Evolutionary conservation across 2,113 vertebrate genomes (phyloP).

Genomic region (Oxyura jamaicensis): DNA sequence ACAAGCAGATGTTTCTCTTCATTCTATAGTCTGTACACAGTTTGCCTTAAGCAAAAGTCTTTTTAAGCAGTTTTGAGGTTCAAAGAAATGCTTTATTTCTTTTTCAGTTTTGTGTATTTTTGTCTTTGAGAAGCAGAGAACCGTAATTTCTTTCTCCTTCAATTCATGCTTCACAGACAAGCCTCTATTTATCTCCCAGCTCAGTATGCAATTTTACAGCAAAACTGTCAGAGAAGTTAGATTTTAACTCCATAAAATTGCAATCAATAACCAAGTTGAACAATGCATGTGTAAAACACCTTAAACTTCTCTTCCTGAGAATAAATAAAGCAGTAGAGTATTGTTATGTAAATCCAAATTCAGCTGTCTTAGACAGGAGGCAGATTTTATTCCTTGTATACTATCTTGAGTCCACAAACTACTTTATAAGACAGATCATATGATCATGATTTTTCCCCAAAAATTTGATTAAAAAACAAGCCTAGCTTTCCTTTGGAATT

Average conservation of each 20-base stretch:
- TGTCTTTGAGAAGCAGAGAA: background rate
- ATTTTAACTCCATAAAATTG: background rate
- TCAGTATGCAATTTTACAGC: background rate
- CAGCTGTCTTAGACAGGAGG: background rate
- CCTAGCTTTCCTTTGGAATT: background rate
- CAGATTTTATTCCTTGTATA: background rate
- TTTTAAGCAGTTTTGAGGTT: conserved; percentile 5
- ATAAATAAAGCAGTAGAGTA: background rate
- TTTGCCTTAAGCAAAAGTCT: background rate
- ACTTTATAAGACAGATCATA: background rate
- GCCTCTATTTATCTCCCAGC: background rate
- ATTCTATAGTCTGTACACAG: background rate
- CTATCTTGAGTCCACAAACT: background rate
- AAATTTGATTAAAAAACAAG: background rate
- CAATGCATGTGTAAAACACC: background rate
- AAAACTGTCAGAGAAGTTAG: background rate
- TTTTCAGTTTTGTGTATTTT: background rate
- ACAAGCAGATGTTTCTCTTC: conserved; percentile 37
- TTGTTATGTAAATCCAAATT: background rate
- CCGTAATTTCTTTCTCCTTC: background rate
- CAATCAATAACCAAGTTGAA: background rate
- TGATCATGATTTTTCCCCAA: background rate
- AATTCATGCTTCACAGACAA: background rate
- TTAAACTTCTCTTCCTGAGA: background rate
- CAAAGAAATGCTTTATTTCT: conserved; percentile 1